A percentile compares a stretch with the other conserved stretches of the same genome.
phyloP scores from a whole-genome alignment of 2,888 invertebrate genomes.

The Conomelus anceps region DNA sequence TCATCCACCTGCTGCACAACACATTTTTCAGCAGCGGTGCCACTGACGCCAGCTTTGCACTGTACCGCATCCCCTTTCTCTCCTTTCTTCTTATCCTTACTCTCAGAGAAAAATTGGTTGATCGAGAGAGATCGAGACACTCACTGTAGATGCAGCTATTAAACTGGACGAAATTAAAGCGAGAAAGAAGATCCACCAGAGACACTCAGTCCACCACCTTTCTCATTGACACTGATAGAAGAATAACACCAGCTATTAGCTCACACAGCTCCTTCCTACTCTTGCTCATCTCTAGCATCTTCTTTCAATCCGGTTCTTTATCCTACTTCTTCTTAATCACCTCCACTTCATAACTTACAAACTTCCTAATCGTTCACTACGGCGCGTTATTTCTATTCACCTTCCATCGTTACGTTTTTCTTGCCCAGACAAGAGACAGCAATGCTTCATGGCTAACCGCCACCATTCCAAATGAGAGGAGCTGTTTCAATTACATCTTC shows the following conservation, averaged over 20 bases:
- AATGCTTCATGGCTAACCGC: neutral
- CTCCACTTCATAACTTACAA: neutral
- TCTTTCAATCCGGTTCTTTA: neutral
- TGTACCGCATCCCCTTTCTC: neutral
- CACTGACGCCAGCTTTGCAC: neutral
- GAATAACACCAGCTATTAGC: neutral
- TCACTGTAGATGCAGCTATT: neutral
- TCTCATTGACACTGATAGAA: neutral
- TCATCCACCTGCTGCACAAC: neutral
- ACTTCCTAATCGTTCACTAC: neutral
- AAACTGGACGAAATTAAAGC: neutral
- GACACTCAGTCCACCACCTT: neutral
- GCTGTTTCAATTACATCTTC: neutral
- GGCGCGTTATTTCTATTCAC: neutral
- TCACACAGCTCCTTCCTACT: neutral
- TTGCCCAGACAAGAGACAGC: neutral
- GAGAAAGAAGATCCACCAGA: neutral
- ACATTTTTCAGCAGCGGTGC: neutral
- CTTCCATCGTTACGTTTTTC: neutral
- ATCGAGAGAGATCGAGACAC: neutral
- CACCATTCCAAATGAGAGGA: neutral
- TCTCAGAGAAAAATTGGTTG: neutral
- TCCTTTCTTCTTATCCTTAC: neutral
- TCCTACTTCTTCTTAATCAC: neutral
- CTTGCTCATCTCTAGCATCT: neutral